Conservation (phyloP, 2,888 invertebrate genomes). For the Bruchidius siliquastri region DNA sequence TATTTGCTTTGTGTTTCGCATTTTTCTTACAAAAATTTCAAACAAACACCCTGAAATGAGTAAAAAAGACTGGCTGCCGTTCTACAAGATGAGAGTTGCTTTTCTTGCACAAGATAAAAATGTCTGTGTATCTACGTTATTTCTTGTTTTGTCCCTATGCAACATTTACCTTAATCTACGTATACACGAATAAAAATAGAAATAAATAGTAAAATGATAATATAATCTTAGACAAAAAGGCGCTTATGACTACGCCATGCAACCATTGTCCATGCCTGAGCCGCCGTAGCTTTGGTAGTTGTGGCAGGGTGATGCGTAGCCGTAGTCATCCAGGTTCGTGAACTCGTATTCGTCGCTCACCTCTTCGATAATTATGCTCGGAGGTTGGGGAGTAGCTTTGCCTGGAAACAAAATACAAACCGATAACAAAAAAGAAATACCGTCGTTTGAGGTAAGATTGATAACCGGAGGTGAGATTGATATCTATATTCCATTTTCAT, state of each 20-base stretch:
- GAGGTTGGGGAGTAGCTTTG: conserved; percentile 25
- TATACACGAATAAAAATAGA: not conserved
- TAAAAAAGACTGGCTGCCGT: too few relatives aligned
- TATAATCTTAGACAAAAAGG: not conserved
- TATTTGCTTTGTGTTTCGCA: too few relatives aligned
- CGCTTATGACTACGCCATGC: conserved; percentile 52
- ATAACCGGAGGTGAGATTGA: too few relatives aligned
- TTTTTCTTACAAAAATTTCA: too few relatives aligned
- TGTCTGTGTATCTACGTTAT: too few relatives aligned
- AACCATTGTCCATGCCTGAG: conserved; percentile 57
- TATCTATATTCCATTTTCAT: too few relatives aligned
- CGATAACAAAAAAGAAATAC: too few relatives aligned
- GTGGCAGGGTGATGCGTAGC: conserved; percentile 51
- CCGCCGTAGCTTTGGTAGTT: conserved; percentile 56
- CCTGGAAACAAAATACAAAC: not conserved
- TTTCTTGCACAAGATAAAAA: too few relatives aligned
- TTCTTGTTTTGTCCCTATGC: not conserved
- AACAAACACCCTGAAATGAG: too few relatives aligned
- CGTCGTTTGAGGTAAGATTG: too few relatives aligned
- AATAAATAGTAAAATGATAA: not conserved
- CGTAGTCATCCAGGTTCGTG: conserved; percentile 49
- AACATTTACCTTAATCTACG: not conserved
- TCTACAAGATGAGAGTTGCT: too few relatives aligned
- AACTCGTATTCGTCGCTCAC: conserved; percentile 50
- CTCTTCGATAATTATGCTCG: conserved; percentile 53